These are phyloP conservation scores for Sphenodon punctatus DNA, from an alignment of 2,797 vertebrate species.

Conservation along the genomic window DNA sequence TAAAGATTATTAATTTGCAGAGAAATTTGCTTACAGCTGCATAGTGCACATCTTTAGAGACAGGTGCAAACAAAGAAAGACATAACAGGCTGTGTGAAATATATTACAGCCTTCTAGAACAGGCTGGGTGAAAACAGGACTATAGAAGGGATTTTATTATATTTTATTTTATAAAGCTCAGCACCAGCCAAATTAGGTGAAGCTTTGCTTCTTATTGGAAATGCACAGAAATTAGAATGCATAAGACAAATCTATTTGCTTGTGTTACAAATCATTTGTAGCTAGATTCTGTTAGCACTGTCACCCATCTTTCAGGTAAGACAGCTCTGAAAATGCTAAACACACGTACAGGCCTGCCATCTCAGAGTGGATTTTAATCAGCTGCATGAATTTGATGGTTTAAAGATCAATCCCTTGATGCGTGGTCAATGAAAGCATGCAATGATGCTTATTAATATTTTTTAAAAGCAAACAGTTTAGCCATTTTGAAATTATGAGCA, in stretches of 20 bases:
- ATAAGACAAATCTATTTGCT: conserved; percentile 50
- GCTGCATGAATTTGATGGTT: conserved; percentile 12
- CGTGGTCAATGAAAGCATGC: conserved; percentile 4
- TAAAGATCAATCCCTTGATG: conserved; percentile 22
- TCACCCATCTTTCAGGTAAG: conserved; percentile 10
- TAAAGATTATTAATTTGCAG: too few relatives aligned
- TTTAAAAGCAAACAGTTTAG: conserved; percentile 19
- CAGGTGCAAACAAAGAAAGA: too few relatives aligned
- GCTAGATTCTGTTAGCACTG: background rate
- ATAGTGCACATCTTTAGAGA: too few relatives aligned
- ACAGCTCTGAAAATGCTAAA: conserved; percentile 32
- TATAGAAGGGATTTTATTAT: too few relatives aligned
- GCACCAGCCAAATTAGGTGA: too few relatives aligned
- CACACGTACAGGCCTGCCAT: conserved; percentile 9
- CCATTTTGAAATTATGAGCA: background rate
- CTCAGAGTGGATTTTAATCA: conserved; percentile 33
- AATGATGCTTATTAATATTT: background rate
- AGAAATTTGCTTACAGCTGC: too few relatives aligned
- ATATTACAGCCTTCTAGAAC: too few relatives aligned
- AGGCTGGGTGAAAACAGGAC: too few relatives aligned
- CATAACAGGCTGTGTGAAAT: too few relatives aligned
- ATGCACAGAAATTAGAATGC: background rate
- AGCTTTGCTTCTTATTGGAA: conserved; percentile 23
- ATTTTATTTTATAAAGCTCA: too few relatives aligned
- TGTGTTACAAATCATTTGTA: conserved; percentile 16